Percentiles rank a stretch among this genome's conserved stretches.
These are phyloP conservation scores for Argyresthia albistria DNA, from an alignment of 2,888 invertebrate genomes.

Conservation along the genomic window DNA sequence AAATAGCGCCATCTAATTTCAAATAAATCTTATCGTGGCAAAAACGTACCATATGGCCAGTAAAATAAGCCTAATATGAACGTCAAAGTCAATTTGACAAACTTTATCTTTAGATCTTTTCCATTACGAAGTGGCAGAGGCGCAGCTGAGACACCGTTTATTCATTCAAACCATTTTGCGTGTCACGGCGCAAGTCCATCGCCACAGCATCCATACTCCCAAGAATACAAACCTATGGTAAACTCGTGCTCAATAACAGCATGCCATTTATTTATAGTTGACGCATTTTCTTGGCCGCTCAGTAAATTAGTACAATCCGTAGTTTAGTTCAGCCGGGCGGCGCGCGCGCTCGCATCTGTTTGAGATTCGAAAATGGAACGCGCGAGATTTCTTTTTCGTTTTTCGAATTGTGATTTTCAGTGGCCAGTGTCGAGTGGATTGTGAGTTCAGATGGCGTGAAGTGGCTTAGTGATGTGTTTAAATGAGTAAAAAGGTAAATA, in stretches of 20 bases:
- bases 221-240: too few relatives aligned
- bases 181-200: too few relatives aligned
- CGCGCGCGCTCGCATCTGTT: conserved; percentile 39
- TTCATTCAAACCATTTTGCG: too few relatives aligned
- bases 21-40: too few relatives aligned
- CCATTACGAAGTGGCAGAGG: too few relatives aligned
- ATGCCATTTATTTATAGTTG: conserved; percentile 47
- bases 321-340: conserved; percentile 27
- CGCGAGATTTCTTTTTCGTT: neutral
- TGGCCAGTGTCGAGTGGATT: neutral
- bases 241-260: neutral
- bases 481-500: neutral
- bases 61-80: too few relatives aligned
- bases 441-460: neutral
- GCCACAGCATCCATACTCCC: too few relatives aligned
- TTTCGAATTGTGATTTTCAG: neutral
- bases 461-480: neutral
- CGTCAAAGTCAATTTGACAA: too few relatives aligned
- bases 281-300: conserved; percentile 31
- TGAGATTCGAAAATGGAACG: conserved; percentile 9
- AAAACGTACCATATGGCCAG: too few relatives aligned
- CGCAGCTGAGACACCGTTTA: too few relatives aligned
- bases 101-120: too few relatives aligned
- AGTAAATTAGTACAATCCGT: conserved; percentile 37
- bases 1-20: too few relatives aligned